These are phyloP conservation scores for Falco novaeseelandiae DNA, from an alignment of 2,797 vertebrate species.

Conservation along the genomic window DNA sequence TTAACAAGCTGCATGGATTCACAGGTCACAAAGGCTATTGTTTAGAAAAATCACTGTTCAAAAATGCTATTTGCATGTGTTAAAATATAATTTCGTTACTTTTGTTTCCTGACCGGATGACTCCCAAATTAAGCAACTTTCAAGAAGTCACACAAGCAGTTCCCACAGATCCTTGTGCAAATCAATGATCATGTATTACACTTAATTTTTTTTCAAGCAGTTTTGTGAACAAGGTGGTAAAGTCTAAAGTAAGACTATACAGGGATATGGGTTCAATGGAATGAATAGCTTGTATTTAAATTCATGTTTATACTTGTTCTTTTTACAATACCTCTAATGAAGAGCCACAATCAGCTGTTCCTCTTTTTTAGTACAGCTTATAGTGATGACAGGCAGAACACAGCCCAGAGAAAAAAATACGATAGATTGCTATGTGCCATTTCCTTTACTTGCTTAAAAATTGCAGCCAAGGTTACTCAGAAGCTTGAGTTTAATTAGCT, in stretches of 20 bases:
- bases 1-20: rapidly evolving
- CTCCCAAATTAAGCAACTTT: neutral
- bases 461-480: neutral
- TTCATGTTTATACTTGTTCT: neutral
- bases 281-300: neutral
- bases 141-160: neutral
- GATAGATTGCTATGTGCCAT: neutral
- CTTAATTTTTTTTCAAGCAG: neutral
- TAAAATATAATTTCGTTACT: neutral
- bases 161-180: neutral
- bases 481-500: neutral
- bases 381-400: neutral
- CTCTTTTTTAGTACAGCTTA: neutral
- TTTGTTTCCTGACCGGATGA: neutral
- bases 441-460: neutral
- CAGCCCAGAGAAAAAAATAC: neutral
- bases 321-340: neutral
- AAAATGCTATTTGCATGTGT: neutral
- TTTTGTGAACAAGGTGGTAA: neutral
- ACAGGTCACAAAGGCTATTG: neutral
- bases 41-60: neutral
- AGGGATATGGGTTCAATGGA: neutral
- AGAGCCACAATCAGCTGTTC: neutral
- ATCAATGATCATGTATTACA: rapidly evolving
- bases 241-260: neutral